These are phyloP conservation scores for Coreoperca whiteheadi DNA, from an alignment of 2,113 vertebrate genomes.

Conservation along the genomic window DNA sequence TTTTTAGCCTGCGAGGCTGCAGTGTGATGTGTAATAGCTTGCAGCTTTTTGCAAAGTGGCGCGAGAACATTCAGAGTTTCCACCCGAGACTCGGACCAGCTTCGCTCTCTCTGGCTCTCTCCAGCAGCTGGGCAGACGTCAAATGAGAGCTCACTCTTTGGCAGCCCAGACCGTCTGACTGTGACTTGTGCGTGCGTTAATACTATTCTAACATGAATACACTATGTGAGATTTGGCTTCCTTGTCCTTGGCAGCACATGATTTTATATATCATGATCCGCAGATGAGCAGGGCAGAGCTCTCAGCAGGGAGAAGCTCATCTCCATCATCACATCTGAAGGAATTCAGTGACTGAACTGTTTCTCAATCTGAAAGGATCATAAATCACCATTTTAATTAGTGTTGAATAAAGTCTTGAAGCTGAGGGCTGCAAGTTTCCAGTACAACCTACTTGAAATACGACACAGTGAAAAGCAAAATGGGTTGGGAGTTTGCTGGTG, in stretches of 20 bases:
- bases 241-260: neutral
- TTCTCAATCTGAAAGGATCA: conserved; percentile 36
- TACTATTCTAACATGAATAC: conserved; percentile 27
- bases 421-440: conserved; percentile 45
- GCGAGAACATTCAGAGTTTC: conserved; percentile 85
- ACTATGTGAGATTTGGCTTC: conserved; percentile 29
- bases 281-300: conserved; percentile 48
- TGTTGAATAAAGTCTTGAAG: conserved; percentile 17
- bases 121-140: conserved; percentile 30
- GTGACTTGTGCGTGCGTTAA: conserved; percentile 12
- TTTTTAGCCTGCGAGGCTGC: conserved; percentile 75
- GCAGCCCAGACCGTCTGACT: conserved; percentile 44
- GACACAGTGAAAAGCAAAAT: conserved; percentile 31
- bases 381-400: conserved; percentile 67
- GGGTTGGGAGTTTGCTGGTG: conserved; percentile 31
- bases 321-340: conserved; percentile 24
- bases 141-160: conserved; percentile 49
- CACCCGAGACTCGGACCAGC: conserved; percentile 76
- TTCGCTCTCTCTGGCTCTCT: conserved; percentile 29
- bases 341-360: conserved; percentile 48
- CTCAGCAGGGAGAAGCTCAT: conserved; percentile 15
- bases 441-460: conserved; percentile 24
- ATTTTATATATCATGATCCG: conserved; percentile 18
- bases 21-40: conserved; percentile 79
- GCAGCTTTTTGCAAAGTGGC: conserved; percentile 81